Evolutionary conservation across 2,888 invertebrate species (phyloP), one percentile per base, ranked within the genome.

Genomic region (Xanthia icteritia): DNA sequence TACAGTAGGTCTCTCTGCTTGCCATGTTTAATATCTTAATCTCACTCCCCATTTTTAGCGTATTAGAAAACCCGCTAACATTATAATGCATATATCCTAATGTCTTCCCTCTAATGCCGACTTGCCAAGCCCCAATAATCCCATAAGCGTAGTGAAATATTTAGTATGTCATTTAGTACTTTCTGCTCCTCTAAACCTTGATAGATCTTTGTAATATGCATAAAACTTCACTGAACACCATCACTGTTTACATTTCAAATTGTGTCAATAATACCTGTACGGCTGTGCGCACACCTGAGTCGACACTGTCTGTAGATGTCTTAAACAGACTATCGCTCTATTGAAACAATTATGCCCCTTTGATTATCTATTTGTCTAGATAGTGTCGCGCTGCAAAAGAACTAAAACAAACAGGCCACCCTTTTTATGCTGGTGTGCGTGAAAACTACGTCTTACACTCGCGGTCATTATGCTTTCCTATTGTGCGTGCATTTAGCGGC

Each of bases 61-160:
- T 45, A 36, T 17, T 51, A 20, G 0, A 66, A 51, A 54, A 61
- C n/a, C 51, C 17, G 9, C 2, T 42, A 74, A 48, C 39, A n/a
- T 39, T 61, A 17, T 15, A 64, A 36, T 66, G 20, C 3, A 56
- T 73, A 20, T 13, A 66, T 82, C 56, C 20, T 51, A 36, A 81
- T 31, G 67, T 76, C 63, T 82, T 81, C 76, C 82, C 17, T 42
- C 15, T 11, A 77, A 42, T 61, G 42, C 60, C 31, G 66, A 77
- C 54, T 68, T 68, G 51, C 27, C 31, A 45, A 45, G 8, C 15
- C 23, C 48, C 48, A n/a, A n/a, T n/a, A 67, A 39, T 56, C 36
- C 11, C 4, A 42, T 64, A 20, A 36, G 13, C n/a, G 54, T n/a
- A 39, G 11, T 61, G 20, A 56, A 48, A 60, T 58, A 51, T 58